Conservation (phyloP, 1,140 invertebrate species). For the Tenebrio molitor region DNA sequence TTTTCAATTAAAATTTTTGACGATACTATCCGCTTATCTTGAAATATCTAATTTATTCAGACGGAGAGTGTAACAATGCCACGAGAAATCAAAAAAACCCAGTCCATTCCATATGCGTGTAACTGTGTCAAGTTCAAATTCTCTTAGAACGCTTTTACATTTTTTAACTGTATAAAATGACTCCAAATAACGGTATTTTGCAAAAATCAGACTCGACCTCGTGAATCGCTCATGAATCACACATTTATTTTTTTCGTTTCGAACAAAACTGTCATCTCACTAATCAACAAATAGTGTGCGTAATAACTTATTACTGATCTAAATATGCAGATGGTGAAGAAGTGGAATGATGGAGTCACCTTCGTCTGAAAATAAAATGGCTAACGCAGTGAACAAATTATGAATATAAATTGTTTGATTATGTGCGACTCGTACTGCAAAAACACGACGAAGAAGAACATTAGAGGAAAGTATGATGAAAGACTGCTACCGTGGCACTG, state of each 20-base stretch:
- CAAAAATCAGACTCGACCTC: constrained; percentile 17
- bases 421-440: background rate
- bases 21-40: background rate
- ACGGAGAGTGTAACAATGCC: background rate
- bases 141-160: background rate
- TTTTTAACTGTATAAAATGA: constrained; percentile 23
- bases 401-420: constrained; percentile 35
- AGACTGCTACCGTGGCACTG: background rate
- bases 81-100: background rate
- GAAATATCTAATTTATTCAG: background rate
- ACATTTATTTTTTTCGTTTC: background rate
- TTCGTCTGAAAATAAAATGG: constrained; percentile 12
- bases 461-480: constrained; percentile 14
- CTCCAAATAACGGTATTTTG: constrained; percentile 23
- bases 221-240: constrained; percentile 1
- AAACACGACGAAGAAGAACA: constrained; percentile 1
- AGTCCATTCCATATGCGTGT: constrained; percentile 9
- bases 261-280: too few species aligned
- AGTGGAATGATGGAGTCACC: constrained; percentile 13
- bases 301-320: constrained; percentile 12
- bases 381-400: constrained; percentile 6
- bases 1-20: background rate
- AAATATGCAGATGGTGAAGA: constrained; percentile 6
- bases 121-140: constrained; percentile 33
- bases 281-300: background rate